Evolutionary conservation across 2,797 vertebrate genomes (phyloP), one percentile per base, ranked within the genome.

Genomic region (Sebastes umbrosus): DNA sequence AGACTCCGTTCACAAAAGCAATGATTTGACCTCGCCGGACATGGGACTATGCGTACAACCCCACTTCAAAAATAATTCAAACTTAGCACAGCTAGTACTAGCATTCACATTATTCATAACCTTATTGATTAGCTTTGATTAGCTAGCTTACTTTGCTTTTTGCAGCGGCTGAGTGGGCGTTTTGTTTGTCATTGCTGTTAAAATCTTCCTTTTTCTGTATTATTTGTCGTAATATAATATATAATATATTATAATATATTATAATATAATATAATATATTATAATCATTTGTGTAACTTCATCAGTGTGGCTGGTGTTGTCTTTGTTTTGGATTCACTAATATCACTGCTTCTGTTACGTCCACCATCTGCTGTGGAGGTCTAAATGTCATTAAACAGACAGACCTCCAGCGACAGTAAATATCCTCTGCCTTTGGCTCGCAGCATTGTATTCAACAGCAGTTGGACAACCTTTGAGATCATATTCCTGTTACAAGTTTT

Each of bases 321-420:
- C 62, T 57, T 82, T 80, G 70, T 74, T 66, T 78, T 64, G 59
- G 43, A 64, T 75, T 77, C 74, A 46, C 68, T 71, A 59, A 69
- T 59, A 77, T 75, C 8, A 36, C 58, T 24, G 68, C 6, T 75
- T 69, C 60, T 71, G 84, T 80, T 75, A 64, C 77, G 57, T 75
- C 75, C 57, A 29, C 85, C 87, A 89, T 91, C 87, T 90, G 85
- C 52, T 75, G 69, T 25, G 36, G 57, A 60, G 50, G 79, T 86
- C 63, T 72, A 73, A 87, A 86, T 76, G 71, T 79, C 72, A 86
- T 81, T 87, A 85, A 73, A 79, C 82, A 80, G 63, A 62, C 62
- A 77, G 68, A 88, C 71, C 75, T 87, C 57, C 31, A 75, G 72
- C 69, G 54, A 64, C 43, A 71, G 62, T 63, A 32, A 74, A 80